Conservation (phyloP, 2,113 vertebrate genomes). For the Carettochelys insculpta region DNA sequence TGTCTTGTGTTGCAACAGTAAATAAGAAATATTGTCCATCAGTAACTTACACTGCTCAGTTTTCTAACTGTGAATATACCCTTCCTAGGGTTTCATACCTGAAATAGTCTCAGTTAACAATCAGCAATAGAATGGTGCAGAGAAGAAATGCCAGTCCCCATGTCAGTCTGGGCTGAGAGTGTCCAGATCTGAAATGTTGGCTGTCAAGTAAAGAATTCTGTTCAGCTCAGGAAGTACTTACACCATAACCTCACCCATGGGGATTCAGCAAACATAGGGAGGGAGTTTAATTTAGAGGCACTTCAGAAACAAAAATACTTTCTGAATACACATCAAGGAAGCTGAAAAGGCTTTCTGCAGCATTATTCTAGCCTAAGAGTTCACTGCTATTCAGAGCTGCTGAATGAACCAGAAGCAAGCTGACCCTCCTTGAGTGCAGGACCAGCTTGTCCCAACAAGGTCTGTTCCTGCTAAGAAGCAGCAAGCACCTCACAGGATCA, state of each 20-base stretch:
- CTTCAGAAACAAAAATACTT: conserved; percentile 36
- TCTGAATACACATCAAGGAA: not conserved
- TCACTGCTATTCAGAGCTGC: fast-evolving
- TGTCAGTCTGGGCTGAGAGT: not conserved
- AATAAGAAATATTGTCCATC: not conserved
- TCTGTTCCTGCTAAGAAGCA: not conserved
- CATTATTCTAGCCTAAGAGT: too few species aligned
- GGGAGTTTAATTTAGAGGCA: not conserved
- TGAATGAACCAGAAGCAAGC: not conserved
- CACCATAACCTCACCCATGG: not conserved
- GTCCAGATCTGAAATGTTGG: conserved; percentile 13
- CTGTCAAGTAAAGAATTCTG: not conserved
- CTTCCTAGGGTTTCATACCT: not conserved
- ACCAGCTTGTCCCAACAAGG: not conserved
- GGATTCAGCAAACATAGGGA: not conserved
- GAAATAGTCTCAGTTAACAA: not conserved
- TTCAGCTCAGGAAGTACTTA: not conserved
- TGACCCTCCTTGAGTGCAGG: not conserved
- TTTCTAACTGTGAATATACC: not conserved
- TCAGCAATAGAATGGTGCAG: not conserved
- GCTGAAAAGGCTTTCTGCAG: not conserved
- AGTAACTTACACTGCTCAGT: not conserved
- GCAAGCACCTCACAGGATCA: not conserved
- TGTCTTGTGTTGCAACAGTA: not conserved
- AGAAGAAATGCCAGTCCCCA: not conserved